Conservation (phyloP, 2,797 vertebrate species). For the Naso thynnoides region DNA sequence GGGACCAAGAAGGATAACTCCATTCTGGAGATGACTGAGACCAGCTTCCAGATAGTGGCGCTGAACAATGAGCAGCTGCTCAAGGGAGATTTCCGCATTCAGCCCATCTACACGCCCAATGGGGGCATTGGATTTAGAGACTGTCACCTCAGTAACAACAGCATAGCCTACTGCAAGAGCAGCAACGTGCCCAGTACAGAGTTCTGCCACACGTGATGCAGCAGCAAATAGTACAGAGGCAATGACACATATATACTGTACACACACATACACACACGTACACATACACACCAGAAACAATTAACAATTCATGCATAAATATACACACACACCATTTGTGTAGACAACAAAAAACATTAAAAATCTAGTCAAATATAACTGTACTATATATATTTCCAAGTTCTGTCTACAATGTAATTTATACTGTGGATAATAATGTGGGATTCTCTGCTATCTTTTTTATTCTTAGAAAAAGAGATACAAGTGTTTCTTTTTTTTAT, state of each 20-base stretch:
- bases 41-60: constrained; percentile 99
- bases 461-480: constrained; percentile 93
- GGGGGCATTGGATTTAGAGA: constrained; percentile 98
- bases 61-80: constrained; percentile 99
- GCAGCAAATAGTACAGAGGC: constrained; percentile 50
- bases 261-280: constrained; percentile 36
- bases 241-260: constrained; percentile 19
- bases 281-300: constrained; percentile 35
- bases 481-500: constrained; percentile 88
- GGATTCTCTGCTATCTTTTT: constrained; percentile 98
- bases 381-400: constrained; percentile 87
- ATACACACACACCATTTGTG: constrained; percentile 74
- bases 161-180: constrained; percentile 96
- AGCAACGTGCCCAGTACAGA: constrained; percentile 97
- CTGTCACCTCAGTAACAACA: constrained; percentile 98
- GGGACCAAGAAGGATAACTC: constrained; percentile 99
- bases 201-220: constrained; percentile 97
- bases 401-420: constrained; percentile 98
- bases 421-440: constrained; percentile 99
- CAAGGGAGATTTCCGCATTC: constrained; percentile 99
- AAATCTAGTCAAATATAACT: constrained; percentile 85
- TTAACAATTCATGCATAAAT: constrained; percentile 49
- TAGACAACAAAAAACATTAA: constrained; percentile 74
- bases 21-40: constrained; percentile 99
- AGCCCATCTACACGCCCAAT: constrained; percentile 98